Conservation (phyloP, 2,113 vertebrate genomes). For the Muntiacus reevesi region DNA sequence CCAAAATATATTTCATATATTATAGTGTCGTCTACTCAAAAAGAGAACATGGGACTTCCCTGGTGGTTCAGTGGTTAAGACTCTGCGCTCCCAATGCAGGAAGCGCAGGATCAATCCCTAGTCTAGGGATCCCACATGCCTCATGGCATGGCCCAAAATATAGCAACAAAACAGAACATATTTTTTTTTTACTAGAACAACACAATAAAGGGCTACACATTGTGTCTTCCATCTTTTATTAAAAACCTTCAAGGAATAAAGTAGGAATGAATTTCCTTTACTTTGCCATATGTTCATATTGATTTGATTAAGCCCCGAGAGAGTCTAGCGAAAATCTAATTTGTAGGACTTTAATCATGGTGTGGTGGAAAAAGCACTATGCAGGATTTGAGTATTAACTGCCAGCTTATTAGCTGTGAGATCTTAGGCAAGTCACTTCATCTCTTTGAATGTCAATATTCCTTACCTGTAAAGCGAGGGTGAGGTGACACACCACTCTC, state of each 20-base stretch:
- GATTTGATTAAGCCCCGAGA: slow-evolving; percentile 36
- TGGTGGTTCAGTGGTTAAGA: neutral
- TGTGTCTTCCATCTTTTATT: neutral
- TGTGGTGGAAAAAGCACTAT: neutral
- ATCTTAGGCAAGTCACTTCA: slow-evolving; percentile 15
- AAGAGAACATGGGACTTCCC: neutral
- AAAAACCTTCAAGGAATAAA: slow-evolving; percentile 23
- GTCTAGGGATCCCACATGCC: neutral
- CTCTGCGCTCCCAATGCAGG: neutral
- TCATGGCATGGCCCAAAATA: neutral
- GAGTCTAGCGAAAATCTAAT: slow-evolving; percentile 16
- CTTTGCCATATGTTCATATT: slow-evolving; percentile 27
- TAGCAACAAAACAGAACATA: neutral
- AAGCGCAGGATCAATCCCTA: neutral
- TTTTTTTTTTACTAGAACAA: slow-evolving; percentile 17
- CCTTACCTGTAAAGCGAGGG: neutral
- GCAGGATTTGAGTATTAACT: neutral
- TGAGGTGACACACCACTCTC: neutral
- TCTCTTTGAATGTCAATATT: neutral
- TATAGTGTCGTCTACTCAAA: neutral
- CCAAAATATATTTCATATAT: neutral
- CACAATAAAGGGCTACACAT: neutral
- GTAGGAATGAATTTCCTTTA: slow-evolving; percentile 25
- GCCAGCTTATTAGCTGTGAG: slow-evolving; percentile 11
- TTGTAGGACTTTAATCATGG: slow-evolving; percentile 20